Evolutionary conservation across 2,888 invertebrate species (phyloP), one percentile per base, ranked within the genome.

Genomic region (Malthinus seriepunctatus): DNA sequence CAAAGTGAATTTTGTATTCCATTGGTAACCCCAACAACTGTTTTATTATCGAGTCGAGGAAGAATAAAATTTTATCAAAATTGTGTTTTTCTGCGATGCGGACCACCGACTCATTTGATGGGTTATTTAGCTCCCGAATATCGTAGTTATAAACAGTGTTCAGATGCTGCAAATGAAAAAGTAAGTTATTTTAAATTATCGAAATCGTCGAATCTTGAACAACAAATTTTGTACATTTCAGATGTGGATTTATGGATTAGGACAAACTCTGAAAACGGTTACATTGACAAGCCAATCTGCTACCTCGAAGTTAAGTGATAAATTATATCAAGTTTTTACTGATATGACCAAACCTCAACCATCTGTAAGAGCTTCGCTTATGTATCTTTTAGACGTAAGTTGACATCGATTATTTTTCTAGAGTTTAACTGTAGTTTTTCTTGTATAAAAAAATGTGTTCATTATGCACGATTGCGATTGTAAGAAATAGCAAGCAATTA

Each of bases 241-340:
- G 84, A 85, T 85, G 84, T 84, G 84, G 84, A 84, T 85, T 70
- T 84, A 80, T 71, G 83, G 83, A 49, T 72, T 85, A 65, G 85
- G 85, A 32, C 79, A 82, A 64, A 83, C 84, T 31, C 72, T 85
- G 70, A 78, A 82, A 71, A 79, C 82, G 67, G 81, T 82, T 55
- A 82, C 83, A 11, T 69, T 77, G 56, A 77, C 76, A 51, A 77
- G 74, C 63, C 77, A 77, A 63, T 70, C 73, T 11, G 76, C 75
- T 63, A 81, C 81, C 61, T 80, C 81, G 52, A 80, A 80, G 52
- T 75, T 82, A 59, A 81, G 80, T 63, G 77, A 78, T 45, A 82
- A 82, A 56, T 76, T 84, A 55, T 82, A 82, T 71, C 80, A 79
- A 51, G 80, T 83, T 59, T 72, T 84, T 64, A 78, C 81, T 33